A percentile compares a stretch with the other conserved stretches of the same genome.
Conservation (phyloP, 1,140 invertebrate genomes). For the Drosophila willistoni region DNA sequence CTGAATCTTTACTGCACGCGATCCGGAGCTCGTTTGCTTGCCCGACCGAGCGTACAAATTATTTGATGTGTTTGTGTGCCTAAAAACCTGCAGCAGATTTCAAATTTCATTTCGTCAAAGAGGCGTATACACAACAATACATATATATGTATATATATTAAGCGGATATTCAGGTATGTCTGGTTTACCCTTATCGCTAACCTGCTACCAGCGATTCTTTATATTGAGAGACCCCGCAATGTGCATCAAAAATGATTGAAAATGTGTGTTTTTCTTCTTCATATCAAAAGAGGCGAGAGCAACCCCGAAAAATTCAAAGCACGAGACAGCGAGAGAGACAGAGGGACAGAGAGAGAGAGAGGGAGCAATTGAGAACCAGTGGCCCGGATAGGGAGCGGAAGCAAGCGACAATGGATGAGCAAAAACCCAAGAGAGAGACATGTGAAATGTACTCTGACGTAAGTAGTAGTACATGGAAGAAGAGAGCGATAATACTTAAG, state of each 20-base stretch:
- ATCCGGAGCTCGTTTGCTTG: slow-evolving; percentile 12
- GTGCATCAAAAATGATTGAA: background rate
- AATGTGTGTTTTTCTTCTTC: background rate
- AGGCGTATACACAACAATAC: background rate
- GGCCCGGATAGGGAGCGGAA: slow-evolving; percentile 11
- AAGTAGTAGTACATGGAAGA: slow-evolving; percentile 38
- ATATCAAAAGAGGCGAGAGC: slow-evolving; percentile 1
- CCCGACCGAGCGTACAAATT: background rate
- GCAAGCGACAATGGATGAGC: slow-evolving; percentile 9
- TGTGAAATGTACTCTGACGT: slow-evolving; percentile 63
- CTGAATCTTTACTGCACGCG: slow-evolving; percentile 12
- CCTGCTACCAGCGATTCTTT: background rate
- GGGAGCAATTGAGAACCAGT: background rate
- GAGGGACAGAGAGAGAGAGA: slow-evolving; percentile 6
- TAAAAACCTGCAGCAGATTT: slow-evolving; percentile 72
- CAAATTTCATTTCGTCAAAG: background rate
- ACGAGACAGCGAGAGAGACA: slow-evolving; percentile 10
- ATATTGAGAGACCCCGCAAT: no score
- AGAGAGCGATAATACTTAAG: slow-evolving; percentile 7
- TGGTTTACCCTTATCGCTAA: slow-evolving; percentile 4
- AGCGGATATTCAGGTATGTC: slow-evolving; percentile 16
- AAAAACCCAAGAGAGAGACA: slow-evolving; percentile 13
- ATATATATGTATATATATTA: background rate
- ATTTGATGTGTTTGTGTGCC: slow-evolving; percentile 52
- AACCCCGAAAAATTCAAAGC: background rate